Evolutionary conservation across 53 echinoderm and acorn worm species (phyloP).

Genomic region (Echinometra lucunter): DNA sequence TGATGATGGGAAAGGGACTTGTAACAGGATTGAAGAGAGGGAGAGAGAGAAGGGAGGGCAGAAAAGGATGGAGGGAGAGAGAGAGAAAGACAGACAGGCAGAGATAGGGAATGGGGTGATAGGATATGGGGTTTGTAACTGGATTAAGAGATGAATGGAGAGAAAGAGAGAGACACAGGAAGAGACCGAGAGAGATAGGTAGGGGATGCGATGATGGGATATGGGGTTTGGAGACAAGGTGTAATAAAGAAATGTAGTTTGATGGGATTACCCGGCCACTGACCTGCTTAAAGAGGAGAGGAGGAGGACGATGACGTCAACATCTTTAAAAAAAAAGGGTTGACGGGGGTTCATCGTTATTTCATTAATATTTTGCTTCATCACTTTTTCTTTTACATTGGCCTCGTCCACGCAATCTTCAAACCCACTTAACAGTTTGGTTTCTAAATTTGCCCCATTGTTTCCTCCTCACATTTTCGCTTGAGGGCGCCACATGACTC

Average conservation of each 20-base stretch:
- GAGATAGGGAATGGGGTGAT: not conserved
- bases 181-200: not conserved
- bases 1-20: not conserved
- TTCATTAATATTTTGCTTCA: not conserved
- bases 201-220: constrained; percentile 19
- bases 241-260: constrained; percentile 39
- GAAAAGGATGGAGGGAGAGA: not conserved
- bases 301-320: constrained; percentile 5
- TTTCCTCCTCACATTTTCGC: too few relatives aligned
- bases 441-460: too few relatives aligned
- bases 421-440: too few relatives aligned
- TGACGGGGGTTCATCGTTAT: not conserved
- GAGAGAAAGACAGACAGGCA: not conserved
- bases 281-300: constrained; percentile 7
- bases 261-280: constrained; percentile 48
- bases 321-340: not conserved
- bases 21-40: not conserved
- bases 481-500: too few relatives aligned
- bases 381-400: not conserved
- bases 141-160: constrained; percentile 36
- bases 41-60: too few relatives aligned
- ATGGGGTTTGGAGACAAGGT: constrained; percentile 33
- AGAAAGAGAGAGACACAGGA: not conserved
- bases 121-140: too few relatives aligned
- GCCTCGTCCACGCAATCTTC: too few relatives aligned